These are phyloP conservation scores for Cosmia trapezina DNA, from an alignment of 2,888 invertebrate species.

Conservation along the genomic window DNA sequence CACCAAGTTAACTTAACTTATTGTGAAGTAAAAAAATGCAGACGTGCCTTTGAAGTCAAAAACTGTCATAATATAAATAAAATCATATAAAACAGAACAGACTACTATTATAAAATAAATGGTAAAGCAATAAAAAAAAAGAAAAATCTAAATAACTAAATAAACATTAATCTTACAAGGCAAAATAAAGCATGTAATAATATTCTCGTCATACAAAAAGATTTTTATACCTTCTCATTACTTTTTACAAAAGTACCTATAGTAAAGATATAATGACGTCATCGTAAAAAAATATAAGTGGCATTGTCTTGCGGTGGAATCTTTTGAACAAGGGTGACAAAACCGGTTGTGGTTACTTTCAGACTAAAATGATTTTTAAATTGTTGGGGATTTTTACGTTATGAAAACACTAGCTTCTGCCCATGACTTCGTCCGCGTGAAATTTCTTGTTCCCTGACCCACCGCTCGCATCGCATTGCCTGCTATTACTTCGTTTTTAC, in stretches of 20 bases:
- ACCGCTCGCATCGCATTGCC: too few relatives aligned
- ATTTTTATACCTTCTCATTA: conserved; percentile 58
- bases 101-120: too few relatives aligned
- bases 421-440: too few relatives aligned
- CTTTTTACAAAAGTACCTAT: conserved; percentile 50
- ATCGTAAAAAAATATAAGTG: conserved; percentile 62
- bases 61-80: too few relatives aligned
- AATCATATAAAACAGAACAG: too few relatives aligned
- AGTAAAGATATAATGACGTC: conserved; percentile 56
- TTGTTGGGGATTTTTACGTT: not conserved
- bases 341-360: conserved; percentile 13
- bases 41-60: too few relatives aligned
- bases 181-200: conserved; percentile 21
- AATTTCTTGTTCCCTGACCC: too few relatives aligned
- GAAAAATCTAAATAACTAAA: not conserved
- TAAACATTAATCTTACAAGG: conserved; percentile 45
- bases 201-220: conserved; percentile 41
- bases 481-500: too few relatives aligned
- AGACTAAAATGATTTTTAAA: conserved; percentile 8
- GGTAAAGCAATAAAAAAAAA: too few relatives aligned
- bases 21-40: too few relatives aligned
- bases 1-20: too few relatives aligned
- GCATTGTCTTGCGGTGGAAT: conserved; percentile 47
- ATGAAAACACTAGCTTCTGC: too few relatives aligned
- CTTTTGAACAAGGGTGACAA: conserved; percentile 34